These are phyloP conservation scores for Andrena haemorrhoa DNA, from an alignment of 2,888 invertebrate species.

Conservation along the genomic window DNA sequence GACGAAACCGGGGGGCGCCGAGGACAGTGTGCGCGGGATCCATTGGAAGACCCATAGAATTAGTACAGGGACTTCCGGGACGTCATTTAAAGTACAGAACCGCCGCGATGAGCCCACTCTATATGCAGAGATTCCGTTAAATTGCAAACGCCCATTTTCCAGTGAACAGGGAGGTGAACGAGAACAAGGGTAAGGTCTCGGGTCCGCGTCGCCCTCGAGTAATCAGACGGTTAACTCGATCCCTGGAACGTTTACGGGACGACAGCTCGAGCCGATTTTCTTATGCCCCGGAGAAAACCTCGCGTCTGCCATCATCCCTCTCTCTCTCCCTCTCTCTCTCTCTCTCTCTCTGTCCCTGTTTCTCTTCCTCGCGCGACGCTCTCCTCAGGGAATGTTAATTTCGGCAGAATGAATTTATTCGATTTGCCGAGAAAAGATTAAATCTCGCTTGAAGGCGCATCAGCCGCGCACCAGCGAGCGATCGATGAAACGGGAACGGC, in stretches of 20 bases:
- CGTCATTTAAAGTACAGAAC: conserved; percentile 74
- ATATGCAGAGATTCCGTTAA: conserved; percentile 81
- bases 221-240: conserved; percentile 70
- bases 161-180: conserved; percentile 49
- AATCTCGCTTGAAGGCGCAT: conserved; percentile 1
- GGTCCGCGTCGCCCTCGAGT: conserved; percentile 61
- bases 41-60: conserved; percentile 74
- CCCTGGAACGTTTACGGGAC: conserved; percentile 60
- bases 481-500: conserved; percentile 13
- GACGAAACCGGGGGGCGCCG: conserved; percentile 44
- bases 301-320: background rate
- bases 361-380: background rate
- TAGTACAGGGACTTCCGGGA: conserved; percentile 76
- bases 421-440: conserved; percentile 30
- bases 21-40: conserved; percentile 28
- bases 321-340: background rate
- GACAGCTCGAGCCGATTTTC: conserved; percentile 58
- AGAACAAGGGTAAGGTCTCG: conserved; percentile 57
- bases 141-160: conserved; percentile 77
- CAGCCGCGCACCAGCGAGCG: background rate
- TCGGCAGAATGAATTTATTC: conserved; percentile 42
- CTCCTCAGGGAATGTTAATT: conserved; percentile 44
- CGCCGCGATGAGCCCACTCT: conserved; percentile 77
- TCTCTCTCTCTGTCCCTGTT: background rate
- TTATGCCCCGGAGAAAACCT: conserved; percentile 49